A percentile compares a stretch with the other conserved stretches of the same genome.
Conservation (phyloP, 1,140 invertebrate genomes). For the Orius laevigatus region DNA sequence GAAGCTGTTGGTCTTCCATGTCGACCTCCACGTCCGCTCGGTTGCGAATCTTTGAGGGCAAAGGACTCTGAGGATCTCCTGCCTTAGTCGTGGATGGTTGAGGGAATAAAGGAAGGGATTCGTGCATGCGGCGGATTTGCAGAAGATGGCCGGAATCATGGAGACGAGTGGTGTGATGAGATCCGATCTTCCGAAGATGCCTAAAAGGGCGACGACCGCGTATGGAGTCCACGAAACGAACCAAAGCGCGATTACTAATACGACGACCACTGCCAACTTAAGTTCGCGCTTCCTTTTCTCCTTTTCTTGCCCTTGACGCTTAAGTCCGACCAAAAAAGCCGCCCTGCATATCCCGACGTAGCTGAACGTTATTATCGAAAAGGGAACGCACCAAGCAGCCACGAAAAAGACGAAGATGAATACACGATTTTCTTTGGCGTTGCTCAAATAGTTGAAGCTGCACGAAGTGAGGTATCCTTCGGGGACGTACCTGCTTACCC, state of each 20-base stretch:
- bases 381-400: conserved; percentile 48
- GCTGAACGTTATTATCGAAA: conserved; percentile 50
- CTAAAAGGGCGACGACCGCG: conserved; percentile 50
- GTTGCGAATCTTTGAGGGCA: conserved; percentile 13
- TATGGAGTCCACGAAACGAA: conserved; percentile 63
- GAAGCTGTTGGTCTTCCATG: not conserved
- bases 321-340: conserved; percentile 13
- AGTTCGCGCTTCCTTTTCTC: conserved; percentile 46
- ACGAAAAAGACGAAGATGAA: conserved; percentile 51
- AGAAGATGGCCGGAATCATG: conserved; percentile 61
- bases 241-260: conserved; percentile 49
- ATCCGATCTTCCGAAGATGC: conserved; percentile 42
- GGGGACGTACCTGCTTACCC: conserved; percentile 55
- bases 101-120: conserved; percentile 60
- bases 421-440: conserved; percentile 32
- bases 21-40: not conserved
- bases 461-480: conserved; percentile 65
- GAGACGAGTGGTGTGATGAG: conserved; percentile 45
- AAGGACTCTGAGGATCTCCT: conserved; percentile 30
- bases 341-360: conserved; percentile 42
- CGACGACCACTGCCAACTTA: conserved; percentile 45
- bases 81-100: conserved; percentile 48
- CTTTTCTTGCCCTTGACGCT: conserved; percentile 37
- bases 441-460: conserved; percentile 60
- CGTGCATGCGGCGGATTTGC: conserved; percentile 53